Conservation (phyloP, 2,888 invertebrate species). For the Thereva nobilitata region DNA sequence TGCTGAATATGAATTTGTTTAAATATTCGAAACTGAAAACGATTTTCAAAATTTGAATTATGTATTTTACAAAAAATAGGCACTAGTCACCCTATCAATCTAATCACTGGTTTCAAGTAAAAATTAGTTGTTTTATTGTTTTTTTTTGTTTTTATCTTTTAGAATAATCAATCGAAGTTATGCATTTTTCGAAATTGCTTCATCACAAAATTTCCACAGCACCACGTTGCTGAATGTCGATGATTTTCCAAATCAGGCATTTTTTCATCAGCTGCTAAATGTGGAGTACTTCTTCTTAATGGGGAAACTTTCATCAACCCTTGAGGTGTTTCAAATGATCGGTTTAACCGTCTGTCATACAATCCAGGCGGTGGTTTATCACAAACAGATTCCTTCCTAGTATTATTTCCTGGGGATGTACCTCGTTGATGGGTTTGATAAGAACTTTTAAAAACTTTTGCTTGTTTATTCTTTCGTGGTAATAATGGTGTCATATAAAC, state of each 20-base stretch:
- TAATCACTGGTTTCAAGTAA: too few species aligned
- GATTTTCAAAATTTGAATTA: too few species aligned
- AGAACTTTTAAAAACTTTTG: constrained; percentile 44
- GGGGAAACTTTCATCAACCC: constrained; percentile 48
- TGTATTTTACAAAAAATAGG: too few species aligned
- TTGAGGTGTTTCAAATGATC: constrained; percentile 56
- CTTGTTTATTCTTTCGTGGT: constrained; percentile 55
- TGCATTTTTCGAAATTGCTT: constrained; percentile 77
- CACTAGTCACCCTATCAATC: too few species aligned
- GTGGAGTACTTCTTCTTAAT: constrained; percentile 56
- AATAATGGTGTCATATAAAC: constrained; percentile 56
- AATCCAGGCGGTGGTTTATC: constrained; percentile 46
- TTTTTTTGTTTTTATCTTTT: too few species aligned
- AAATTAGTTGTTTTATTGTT: too few species aligned
- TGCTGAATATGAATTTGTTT: too few species aligned
- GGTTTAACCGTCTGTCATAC: constrained; percentile 56
- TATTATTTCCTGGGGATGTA: constrained; percentile 39
- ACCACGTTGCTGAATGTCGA: constrained; percentile 64
- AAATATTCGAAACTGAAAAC: too few species aligned
- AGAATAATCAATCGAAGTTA: constrained; percentile 64
- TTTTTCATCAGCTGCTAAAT: constrained; percentile 49
- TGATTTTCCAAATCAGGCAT: constrained; percentile 46
- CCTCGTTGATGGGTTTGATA: constrained; percentile 44
- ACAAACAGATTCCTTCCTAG: constrained; percentile 2
- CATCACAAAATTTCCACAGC: constrained; percentile 76